Evolutionary conservation across 2,797 vertebrate genomes (phyloP).

Genomic region (Chloroceryle amazona): DNA sequence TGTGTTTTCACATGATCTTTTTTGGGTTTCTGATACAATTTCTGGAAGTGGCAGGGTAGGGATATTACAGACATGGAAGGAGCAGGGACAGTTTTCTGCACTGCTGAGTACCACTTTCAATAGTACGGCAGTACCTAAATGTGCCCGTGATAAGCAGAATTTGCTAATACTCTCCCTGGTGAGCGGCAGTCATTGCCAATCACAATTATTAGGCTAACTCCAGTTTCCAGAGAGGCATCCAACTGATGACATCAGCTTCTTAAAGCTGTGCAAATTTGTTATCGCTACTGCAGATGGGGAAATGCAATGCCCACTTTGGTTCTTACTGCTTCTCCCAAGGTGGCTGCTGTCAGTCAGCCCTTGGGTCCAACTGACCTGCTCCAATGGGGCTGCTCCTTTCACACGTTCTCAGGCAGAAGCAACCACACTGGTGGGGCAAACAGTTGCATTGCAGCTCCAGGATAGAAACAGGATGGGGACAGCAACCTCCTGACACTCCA

Average conservation of each 20-base stretch:
- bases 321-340: neutral
- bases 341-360: neutral
- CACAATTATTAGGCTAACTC: constrained; percentile 11
- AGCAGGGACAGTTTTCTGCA: neutral
- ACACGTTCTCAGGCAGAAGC: neutral
- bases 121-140: neutral
- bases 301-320: neutral
- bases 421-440: rapidly evolving
- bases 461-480: neutral
- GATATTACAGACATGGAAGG: neutral
- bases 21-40: neutral
- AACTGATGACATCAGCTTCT: neutral
- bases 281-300: neutral
- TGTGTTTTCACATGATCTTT: neutral
- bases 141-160: neutral
- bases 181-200: neutral
- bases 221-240: neutral
- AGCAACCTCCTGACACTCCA: neutral
- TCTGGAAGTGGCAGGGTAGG: neutral
- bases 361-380: neutral
- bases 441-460: neutral
- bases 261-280: neutral
- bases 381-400: rapidly evolving
- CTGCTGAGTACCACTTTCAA: neutral
- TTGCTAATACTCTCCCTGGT: neutral